Evolutionary conservation across 1,140 invertebrate species (phyloP), one percentile per base, ranked within the genome.

Genomic region (Pseudobourletiella spinata): DNA sequence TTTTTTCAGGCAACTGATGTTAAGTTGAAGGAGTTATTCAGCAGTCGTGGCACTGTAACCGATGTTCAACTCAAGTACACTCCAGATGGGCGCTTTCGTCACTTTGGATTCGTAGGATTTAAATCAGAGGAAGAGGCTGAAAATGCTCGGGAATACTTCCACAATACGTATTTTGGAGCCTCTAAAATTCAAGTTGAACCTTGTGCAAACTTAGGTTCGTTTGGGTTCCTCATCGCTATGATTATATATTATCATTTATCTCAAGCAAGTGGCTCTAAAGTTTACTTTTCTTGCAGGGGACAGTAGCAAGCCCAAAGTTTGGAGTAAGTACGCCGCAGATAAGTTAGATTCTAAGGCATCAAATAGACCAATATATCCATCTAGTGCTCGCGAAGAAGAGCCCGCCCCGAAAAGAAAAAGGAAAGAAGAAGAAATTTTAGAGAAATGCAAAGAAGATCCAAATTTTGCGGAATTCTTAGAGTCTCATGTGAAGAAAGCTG

Each of bases 11-110:
- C 89, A 59, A 89, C 83, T 30, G 84, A 87, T 57, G 81, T 86
- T 1, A 85, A 86, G 74, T 72, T 97, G 25, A 82, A 82, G 67
- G 77, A 84, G 64, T 72, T 88, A 43, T 96, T 98, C 75, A 77
- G 82, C 35, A 70, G 84, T 67, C 86, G 91, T 73, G 92, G 91
- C 24, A 77, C 82, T 58, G 83, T 97, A 6, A 97, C 94, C 1
- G 93, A 98, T 79, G 81, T 95, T 18, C 87, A 92, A 71, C 74
- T 97, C 2, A 97, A 96, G 74, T 95, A 87, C 71, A 93, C 88
- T 0, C 83, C 86, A 70, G 84, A 93, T 79, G 93, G 93, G 14
- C 84, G 85, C 72, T 97, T 97, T 76, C 79, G 94, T 68, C 84
- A 86, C 70, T 97, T 97, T 80, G 89, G 84, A 18, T 97, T 97